These are phyloP conservation scores for Megaptera novaeangliae DNA, from an alignment of 2,113 vertebrate species.

Conservation along the genomic window DNA sequence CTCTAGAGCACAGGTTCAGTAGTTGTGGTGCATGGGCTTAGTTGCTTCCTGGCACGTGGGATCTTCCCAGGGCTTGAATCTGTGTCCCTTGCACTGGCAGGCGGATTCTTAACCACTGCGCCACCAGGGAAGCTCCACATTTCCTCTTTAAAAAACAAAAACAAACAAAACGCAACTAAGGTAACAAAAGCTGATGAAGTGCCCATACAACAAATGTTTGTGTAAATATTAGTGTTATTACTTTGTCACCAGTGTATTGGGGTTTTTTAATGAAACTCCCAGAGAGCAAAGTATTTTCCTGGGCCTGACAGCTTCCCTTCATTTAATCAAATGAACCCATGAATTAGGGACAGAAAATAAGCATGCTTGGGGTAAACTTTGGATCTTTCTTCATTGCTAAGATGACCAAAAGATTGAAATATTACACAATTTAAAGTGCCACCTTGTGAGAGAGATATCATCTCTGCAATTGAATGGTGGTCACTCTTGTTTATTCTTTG, in stretches of 20 bases:
- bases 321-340: neutral
- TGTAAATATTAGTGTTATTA: neutral
- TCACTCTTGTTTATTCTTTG: constrained; percentile 20
- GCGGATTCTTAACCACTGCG: no score
- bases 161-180: neutral
- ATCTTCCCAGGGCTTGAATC: no score
- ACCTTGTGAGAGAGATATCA: neutral
- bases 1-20: no score
- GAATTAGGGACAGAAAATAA: neutral
- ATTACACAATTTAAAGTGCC: neutral
- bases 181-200: neutral
- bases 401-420: neutral
- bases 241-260: neutral
- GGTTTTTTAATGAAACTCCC: neutral
- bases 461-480: neutral
- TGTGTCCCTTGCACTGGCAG: no score
- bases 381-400: neutral
- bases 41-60: no score
- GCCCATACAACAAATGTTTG: neutral
- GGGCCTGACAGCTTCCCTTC: neutral
- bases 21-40: no score
- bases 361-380: neutral
- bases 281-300: neutral
- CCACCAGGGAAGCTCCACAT: neutral
- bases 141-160: neutral